Conservation (phyloP, 2,888 invertebrate genomes). For the Tetanocera ferruginea region DNA sequence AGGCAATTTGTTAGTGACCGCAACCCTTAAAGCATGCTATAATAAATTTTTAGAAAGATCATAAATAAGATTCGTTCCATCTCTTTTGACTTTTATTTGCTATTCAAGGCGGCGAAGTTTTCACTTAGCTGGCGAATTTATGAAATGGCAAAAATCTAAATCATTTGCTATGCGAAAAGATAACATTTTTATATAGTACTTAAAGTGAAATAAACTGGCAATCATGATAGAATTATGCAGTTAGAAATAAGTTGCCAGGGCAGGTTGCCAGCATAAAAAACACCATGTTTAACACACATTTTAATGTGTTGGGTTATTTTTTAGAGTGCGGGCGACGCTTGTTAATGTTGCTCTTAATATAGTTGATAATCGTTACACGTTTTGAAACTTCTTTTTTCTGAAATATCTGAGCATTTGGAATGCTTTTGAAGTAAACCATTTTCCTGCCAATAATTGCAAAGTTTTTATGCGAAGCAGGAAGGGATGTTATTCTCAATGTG, state of each 20-base stretch:
- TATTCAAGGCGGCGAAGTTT: not conserved
- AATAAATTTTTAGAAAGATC: not conserved
- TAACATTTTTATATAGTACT: not conserved
- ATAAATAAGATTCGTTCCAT: not conserved
- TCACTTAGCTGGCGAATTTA: not conserved
- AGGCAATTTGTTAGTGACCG: not conserved
- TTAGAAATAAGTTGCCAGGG: no score
- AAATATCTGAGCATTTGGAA: no score
- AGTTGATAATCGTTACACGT: constrained; percentile 41
- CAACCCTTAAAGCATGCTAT: not conserved
- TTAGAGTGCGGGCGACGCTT: constrained; percentile 23
- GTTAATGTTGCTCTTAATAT: constrained; percentile 26
- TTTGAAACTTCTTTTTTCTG: not conserved
- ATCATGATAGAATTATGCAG: no score
- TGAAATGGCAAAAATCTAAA: not conserved
- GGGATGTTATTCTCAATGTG: no score
- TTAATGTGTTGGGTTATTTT: constrained; percentile 49
- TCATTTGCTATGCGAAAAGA: not conserved
- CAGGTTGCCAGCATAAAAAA: not conserved
- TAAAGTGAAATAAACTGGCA: no score
- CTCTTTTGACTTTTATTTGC: not conserved
- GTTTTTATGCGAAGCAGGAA: no score
- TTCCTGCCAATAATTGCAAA: no score
- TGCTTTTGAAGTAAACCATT: no score
- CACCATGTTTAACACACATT: not conserved